phyloP scores from a whole-genome alignment of 2,888 invertebrate species.

The Lasioglossum marginatum region DNA sequence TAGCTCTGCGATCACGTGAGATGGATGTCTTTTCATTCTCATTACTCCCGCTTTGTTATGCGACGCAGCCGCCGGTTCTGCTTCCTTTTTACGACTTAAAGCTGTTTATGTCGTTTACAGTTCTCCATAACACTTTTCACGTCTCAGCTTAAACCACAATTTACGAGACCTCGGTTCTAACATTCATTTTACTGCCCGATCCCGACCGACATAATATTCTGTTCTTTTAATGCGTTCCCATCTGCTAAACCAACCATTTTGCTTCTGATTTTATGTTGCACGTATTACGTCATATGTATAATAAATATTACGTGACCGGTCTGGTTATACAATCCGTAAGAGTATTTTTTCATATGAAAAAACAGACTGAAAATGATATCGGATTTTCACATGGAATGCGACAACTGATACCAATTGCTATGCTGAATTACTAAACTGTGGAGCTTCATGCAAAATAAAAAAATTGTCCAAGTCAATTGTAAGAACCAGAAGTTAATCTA shows the following conservation, averaged over 20 bases:
- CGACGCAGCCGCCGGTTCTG: slow-evolving; percentile 11
- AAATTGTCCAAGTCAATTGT: not conserved
- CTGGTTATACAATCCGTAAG: not conserved
- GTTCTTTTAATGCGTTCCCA: slow-evolving; percentile 39
- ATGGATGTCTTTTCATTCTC: slow-evolving; percentile 21
- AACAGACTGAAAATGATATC: not conserved
- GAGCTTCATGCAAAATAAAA: not conserved
- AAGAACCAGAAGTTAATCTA: not conserved
- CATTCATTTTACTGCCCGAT: slow-evolving; percentile 59
- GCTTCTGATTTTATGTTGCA: not conserved
- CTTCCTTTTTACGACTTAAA: slow-evolving; percentile 51
- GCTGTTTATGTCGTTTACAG: slow-evolving; percentile 50
- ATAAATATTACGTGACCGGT: slow-evolving; percentile 5
- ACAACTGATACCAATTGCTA: too few relatives aligned
- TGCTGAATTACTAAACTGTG: not conserved
- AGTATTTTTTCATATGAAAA: not conserved
- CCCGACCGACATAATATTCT: slow-evolving; percentile 45
- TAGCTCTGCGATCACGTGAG: slow-evolving; percentile 12
- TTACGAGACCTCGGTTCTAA: slow-evolving; percentile 63
- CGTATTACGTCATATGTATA: not conserved
- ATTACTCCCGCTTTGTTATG: slow-evolving; percentile 25
- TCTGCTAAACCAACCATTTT: slow-evolving; percentile 30
- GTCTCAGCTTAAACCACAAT: slow-evolving; percentile 61
- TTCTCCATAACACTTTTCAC: slow-evolving; percentile 53
- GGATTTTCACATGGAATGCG: too few relatives aligned